phyloP scores from a whole-genome alignment of 2,113 vertebrate genomes.

The Tyto alba region DNA sequence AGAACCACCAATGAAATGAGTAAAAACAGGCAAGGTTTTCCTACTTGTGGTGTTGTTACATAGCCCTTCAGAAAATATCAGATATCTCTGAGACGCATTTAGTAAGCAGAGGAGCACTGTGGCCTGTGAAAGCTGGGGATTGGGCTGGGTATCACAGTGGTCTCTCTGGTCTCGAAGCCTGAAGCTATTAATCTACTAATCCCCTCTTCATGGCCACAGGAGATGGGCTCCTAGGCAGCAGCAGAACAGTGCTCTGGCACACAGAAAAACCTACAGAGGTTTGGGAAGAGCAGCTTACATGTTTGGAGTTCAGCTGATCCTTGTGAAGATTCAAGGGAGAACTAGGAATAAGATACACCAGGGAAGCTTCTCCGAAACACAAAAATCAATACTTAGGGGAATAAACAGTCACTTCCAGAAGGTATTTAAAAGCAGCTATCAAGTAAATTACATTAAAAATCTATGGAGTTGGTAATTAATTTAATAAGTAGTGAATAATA shows the following conservation, averaged over 20 bases:
- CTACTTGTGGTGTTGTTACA: background rate
- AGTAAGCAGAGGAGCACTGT: background rate
- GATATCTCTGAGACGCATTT: background rate
- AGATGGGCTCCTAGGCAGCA: background rate
- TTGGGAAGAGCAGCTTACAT: background rate
- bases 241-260: fast-evolving
- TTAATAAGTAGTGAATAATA: background rate
- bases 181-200: background rate
- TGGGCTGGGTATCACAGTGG: fast-evolving
- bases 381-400: background rate
- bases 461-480: background rate
- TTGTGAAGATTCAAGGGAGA: background rate
- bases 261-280: background rate
- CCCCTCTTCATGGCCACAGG: fast-evolving
- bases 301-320: background rate
- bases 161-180: background rate
- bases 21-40: background rate
- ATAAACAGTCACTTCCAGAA: background rate
- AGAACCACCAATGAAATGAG: background rate
- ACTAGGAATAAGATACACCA: background rate
- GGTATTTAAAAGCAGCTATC: background rate
- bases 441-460: background rate
- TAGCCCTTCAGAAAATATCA: background rate
- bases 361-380: fast-evolving
- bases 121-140: background rate